Percentiles rank a stretch among this genome's conserved stretches.
These are phyloP conservation scores for Microtus pennsylvanicus DNA, from an alignment of 2,113 vertebrate species.

Conservation along the genomic window DNA sequence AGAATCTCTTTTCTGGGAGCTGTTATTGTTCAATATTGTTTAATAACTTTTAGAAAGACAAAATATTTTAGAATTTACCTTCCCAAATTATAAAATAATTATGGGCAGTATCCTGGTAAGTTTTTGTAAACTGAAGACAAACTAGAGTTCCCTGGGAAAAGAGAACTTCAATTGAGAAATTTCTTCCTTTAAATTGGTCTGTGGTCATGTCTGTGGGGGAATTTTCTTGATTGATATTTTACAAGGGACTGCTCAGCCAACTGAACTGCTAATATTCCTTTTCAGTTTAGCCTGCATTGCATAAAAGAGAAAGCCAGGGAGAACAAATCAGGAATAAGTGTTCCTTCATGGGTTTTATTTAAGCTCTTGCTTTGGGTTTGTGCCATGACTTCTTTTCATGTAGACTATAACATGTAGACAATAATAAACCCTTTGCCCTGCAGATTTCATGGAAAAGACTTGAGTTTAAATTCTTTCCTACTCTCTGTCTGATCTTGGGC, in stretches of 20 bases:
- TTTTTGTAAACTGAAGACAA: not conserved
- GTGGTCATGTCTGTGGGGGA: not conserved
- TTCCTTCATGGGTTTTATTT: not conserved
- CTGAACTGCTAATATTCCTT: not conserved
- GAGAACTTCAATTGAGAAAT: not conserved
- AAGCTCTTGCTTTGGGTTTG: not conserved
- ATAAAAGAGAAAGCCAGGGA: not conserved
- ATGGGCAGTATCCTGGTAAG: not conserved
- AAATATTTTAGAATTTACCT: not conserved
- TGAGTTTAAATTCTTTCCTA: not conserved
- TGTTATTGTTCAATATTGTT: not conserved
- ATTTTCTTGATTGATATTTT: not conserved
- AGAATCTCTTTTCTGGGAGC: not conserved
- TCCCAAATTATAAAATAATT: not conserved
- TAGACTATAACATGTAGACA: not conserved
- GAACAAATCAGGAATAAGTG: not conserved
- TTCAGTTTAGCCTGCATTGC: not conserved
- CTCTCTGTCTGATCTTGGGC: not conserved
- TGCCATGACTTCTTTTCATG: not conserved
- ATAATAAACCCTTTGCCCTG: not conserved
- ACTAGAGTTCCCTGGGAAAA: not conserved
- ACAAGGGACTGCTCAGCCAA: not conserved
- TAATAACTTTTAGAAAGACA: not conserved
- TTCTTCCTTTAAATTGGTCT: not conserved
- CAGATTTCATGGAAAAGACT: not conserved